These are phyloP conservation scores for Cydia amplana DNA, from an alignment of 1,140 invertebrate genomes.

Conservation along the genomic window DNA sequence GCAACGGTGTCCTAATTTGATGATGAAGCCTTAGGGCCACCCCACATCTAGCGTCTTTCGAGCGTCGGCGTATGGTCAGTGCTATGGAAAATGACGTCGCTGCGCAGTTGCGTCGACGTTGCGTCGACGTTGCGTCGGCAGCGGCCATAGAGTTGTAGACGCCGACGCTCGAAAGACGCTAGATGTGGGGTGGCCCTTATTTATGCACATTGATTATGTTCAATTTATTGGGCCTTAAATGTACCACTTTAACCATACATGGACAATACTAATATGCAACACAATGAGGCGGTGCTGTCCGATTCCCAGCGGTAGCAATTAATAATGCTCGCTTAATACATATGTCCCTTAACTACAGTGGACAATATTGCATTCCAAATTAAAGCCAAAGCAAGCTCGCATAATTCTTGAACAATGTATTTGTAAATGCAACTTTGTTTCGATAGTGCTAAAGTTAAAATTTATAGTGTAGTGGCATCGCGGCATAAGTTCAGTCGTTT, in stretches of 20 bases:
- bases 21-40: too few relatives aligned
- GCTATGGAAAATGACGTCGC: too few relatives aligned
- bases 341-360: background rate
- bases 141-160: too few relatives aligned
- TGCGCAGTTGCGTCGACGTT: too few relatives aligned
- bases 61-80: too few relatives aligned
- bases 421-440: background rate
- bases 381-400: background rate
- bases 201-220: too few relatives aligned
- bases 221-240: background rate
- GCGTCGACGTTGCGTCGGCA: too few relatives aligned
- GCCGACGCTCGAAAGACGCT: too few relatives aligned
- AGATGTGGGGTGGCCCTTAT: too few relatives aligned
- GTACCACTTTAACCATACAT: background rate
- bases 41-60: too few relatives aligned
- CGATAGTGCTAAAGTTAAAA: background rate
- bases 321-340: constrained; percentile 4
- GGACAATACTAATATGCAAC: background rate
- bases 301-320: constrained; percentile 10
- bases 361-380: constrained; percentile 22
- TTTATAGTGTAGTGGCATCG: background rate
- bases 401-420: background rate
- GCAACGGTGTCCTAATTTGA: too few relatives aligned
- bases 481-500: background rate
- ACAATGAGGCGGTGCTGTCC: constrained; percentile 8